Percentiles rank a stretch among this genome's conserved stretches.
These are phyloP conservation scores for Artibeus jamaicensis DNA, from an alignment of 2,797 vertebrate genomes.

Conservation along the genomic window DNA sequence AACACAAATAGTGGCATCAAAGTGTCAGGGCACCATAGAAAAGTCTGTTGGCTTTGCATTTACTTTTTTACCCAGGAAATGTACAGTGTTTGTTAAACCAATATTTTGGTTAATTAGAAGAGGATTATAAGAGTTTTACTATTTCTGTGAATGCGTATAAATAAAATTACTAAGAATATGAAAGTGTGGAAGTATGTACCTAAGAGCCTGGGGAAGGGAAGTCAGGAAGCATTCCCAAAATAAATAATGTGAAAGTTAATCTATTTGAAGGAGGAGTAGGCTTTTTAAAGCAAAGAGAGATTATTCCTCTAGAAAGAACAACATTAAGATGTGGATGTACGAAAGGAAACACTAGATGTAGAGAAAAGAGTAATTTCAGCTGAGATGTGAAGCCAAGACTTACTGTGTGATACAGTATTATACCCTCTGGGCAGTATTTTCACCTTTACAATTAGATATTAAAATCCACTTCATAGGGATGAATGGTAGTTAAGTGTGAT, in stretches of 20 bases:
- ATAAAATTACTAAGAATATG: background rate
- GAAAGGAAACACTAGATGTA: background rate
- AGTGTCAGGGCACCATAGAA: background rate
- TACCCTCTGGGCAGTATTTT: background rate
- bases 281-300: background rate
- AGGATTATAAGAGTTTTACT: background rate
- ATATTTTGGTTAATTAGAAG: conserved; percentile 4
- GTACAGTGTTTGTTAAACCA: background rate
- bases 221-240: background rate
- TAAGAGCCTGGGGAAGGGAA: background rate
- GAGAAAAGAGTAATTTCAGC: background rate
- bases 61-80: background rate
- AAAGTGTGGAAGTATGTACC: background rate
- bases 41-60: background rate
- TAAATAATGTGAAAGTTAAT: background rate
- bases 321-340: background rate
- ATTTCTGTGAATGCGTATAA: background rate
- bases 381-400: background rate
- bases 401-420: background rate
- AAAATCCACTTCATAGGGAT: background rate
- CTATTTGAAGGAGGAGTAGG: background rate
- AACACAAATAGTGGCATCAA: background rate
- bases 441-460: background rate
- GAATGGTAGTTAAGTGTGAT: background rate
- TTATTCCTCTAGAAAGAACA: background rate